Conservation (phyloP, 2,797 vertebrate species). For the Aldrovandia affinis region DNA sequence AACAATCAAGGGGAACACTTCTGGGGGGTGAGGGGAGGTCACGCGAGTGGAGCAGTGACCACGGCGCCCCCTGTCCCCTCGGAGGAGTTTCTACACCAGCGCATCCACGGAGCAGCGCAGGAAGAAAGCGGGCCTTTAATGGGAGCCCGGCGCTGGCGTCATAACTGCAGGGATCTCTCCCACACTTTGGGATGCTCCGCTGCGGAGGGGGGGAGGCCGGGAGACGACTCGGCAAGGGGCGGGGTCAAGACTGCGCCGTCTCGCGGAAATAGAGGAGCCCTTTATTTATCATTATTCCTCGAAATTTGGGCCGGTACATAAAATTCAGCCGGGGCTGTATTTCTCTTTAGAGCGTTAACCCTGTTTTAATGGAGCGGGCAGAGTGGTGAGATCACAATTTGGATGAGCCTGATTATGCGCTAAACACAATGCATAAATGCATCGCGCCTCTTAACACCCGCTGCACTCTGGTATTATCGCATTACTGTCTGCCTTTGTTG, state of each 20-base stretch:
- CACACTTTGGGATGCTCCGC: conserved; percentile 68
- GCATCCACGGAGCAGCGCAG: conserved; percentile 7
- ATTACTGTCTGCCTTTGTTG: conserved; percentile 91
- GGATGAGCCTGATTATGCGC: conserved; percentile 91
- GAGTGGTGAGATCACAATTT: conserved; percentile 91
- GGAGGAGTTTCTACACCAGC: neutral
- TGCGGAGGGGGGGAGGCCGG: neutral
- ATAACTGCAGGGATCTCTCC: conserved; percentile 78
- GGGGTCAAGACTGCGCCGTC: conserved; percentile 24
- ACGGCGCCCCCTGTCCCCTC: neutral
- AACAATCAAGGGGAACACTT: too few species aligned
- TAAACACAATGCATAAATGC: conserved; percentile 91
- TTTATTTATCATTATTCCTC: conserved; percentile 47
- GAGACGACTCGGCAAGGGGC: neutral
- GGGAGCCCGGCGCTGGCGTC: neutral
- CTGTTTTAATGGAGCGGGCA: conserved; percentile 86
- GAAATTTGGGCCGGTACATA: conserved; percentile 22
- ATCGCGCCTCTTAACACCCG: conserved; percentile 85
- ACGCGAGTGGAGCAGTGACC: too few species aligned
- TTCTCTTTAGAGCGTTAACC: conserved; percentile 81
- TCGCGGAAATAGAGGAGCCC: conserved; percentile 56
- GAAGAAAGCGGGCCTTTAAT: neutral
- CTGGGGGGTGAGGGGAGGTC: too few species aligned
- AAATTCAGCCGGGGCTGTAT: conserved; percentile 51
- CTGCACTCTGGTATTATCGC: conserved; percentile 84